phyloP scores from a whole-genome alignment of 2,113 vertebrate genomes.

The Cyanistes caeruleus region DNA sequence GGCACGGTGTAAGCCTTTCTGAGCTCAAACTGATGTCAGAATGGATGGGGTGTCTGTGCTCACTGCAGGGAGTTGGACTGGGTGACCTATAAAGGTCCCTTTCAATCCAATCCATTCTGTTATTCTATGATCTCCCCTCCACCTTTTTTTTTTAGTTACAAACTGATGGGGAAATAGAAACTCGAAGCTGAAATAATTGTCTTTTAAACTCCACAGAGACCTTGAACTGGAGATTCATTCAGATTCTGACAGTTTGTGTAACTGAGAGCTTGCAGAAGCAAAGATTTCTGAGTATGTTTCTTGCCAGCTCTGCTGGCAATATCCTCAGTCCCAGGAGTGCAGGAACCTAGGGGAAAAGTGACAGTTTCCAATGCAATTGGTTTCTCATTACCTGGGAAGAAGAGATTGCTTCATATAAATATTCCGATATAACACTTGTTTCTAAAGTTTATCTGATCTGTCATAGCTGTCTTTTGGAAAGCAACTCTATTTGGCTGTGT shows the following conservation, averaged over 20 bases:
- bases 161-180: not conserved
- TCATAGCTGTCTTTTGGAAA: slow-evolving; percentile 15
- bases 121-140: not conserved
- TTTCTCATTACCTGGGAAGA: slow-evolving; percentile 20
- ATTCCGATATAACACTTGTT: not conserved
- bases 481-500: not conserved
- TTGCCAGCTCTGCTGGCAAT: not conserved
- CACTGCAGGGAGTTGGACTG: not conserved
- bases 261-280: not conserved
- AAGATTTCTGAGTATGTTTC: not conserved
- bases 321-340: not conserved
- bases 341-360: not conserved
- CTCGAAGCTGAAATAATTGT: not conserved
- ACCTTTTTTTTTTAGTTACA: not conserved
- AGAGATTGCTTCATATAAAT: slow-evolving; percentile 16
- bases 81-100: not conserved
- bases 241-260: not conserved
- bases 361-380: not conserved
- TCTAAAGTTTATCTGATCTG: slow-evolving; percentile 10
- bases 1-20: not conserved
- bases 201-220: not conserved
- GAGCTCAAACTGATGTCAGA: not conserved
- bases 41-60: not conserved
- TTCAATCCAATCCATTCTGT: not conserved
- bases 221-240: not conserved